Base-by-base conservation (phyloP, 2,888 invertebrate genomes). In the Pammene fasciana region DNA sequence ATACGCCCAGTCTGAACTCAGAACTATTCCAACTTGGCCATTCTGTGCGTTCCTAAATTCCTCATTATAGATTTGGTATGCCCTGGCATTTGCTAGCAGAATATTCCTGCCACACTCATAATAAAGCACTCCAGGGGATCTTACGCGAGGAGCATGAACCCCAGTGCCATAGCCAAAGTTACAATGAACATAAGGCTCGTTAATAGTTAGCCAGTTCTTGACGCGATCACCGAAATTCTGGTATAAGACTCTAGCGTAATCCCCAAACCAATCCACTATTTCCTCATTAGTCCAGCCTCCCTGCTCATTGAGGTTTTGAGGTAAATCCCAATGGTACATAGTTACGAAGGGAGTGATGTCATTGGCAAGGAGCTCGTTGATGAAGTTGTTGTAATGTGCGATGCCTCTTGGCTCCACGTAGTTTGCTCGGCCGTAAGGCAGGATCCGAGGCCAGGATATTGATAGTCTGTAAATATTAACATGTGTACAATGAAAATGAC, bases 361-460 rank as follows among this genome's bases (percentile, higher is more conserved):
- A 71, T 90, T 92, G 5, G 82, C 86, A 7, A 94, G 73, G 16
- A 96, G 85, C 71, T 93, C 94, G 78, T 95, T 86, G 48, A 96
- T 94, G 52, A 96, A 79, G 71, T 93, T 88, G 75, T 94, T 94
- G 82, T 96, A 96, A 82, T 95, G 95, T 34, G 92, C 82, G 7
- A 96, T 87, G 16, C 95, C 96, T 1, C 90, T 90, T 56, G 88
- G 84, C 80, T 95, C 96, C 8, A 95, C 82, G 7, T 88, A 78
- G 73, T 93, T 89, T 57, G 87, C 82, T 68, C 88, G 86, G 36
- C 95, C 95, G 45, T 87, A 89, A 0, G 95, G 95, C 73, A 95
- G 83, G 46, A 96, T 90, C 52, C 96, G 85, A 0, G 94, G 78
- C 96, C 96, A 96, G 0, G 94, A 93, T 54, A 94, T 82, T 0